phyloP scores from a whole-genome alignment of 2,797 vertebrate genomes.

The Esox lucius region DNA sequence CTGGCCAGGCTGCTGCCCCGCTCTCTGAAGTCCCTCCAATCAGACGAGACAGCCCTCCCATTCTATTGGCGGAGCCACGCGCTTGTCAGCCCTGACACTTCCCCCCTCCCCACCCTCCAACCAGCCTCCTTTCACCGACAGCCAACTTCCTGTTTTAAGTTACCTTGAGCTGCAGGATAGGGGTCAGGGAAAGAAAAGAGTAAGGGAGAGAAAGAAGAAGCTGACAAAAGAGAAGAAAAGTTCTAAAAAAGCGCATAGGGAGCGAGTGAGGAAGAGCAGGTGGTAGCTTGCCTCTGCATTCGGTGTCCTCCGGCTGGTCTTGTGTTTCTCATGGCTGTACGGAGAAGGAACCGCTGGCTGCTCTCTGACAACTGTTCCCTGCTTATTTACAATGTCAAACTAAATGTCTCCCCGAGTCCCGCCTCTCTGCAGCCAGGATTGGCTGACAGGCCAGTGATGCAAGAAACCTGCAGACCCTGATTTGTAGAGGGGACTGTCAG shows the following conservation, averaged over 20 bases:
- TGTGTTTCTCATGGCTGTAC: conserved; percentile 56
- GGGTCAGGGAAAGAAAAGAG: conserved; percentile 88
- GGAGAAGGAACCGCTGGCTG: conserved; percentile 71
- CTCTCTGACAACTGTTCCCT: conserved; percentile 81
- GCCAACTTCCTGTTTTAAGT: conserved; percentile 98
- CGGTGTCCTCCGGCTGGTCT: conserved; percentile 54
- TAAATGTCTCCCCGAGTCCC: conserved; percentile 77
- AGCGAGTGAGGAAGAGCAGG: conserved; percentile 35
- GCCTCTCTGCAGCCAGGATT: conserved; percentile 61
- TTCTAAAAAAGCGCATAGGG: conserved; percentile 52
- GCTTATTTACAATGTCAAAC: conserved; percentile 90
- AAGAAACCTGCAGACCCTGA: conserved; percentile 47
- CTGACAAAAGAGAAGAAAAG: conserved; percentile 61
- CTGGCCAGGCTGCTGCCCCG: conserved; percentile 52
- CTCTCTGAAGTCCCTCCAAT: conserved; percentile 71
- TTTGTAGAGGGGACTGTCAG: conserved; percentile 65
- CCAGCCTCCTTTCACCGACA: conserved; percentile 78
- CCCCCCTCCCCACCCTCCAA: conserved; percentile 64
- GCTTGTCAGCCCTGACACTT: conserved; percentile 74
- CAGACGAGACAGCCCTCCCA: conserved; percentile 46
- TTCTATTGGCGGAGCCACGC: conserved; percentile 72
- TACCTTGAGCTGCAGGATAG: conserved; percentile 99
- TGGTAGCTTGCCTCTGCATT: conserved; percentile 62
- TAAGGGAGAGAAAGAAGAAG: conserved; percentile 53
- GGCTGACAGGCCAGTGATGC: conserved; percentile 66